These are phyloP conservation scores for Tiliacea aurago DNA, from an alignment of 2,888 invertebrate genomes.

Conservation along the genomic window DNA sequence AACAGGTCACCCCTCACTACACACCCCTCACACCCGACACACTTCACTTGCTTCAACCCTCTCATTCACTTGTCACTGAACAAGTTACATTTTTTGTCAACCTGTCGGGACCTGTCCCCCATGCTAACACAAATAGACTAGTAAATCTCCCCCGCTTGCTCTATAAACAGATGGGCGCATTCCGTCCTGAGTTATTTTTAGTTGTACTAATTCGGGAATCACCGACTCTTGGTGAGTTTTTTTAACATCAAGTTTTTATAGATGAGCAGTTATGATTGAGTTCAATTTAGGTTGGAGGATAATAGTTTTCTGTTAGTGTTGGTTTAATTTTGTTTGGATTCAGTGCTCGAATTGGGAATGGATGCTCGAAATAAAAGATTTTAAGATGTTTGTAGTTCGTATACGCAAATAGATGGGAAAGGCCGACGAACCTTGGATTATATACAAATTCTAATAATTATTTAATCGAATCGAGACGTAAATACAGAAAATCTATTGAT, in stretches of 20 bases:
- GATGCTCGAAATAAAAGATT: conserved; percentile 20
- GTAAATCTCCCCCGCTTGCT: conserved; percentile 83
- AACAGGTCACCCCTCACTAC: conserved; percentile 33
- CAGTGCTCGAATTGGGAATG: conserved; percentile 27
- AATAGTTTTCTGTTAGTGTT: conserved; percentile 35
- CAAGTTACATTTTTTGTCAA: conserved; percentile 74
- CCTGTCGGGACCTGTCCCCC: conserved; percentile 80
- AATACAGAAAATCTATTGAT: background rate
- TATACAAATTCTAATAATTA: conserved; percentile 18
- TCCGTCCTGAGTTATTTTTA: conserved; percentile 82
- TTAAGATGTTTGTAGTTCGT: conserved; percentile 6
- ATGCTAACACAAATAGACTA: conserved; percentile 75
- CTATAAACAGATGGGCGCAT: conserved; percentile 88
- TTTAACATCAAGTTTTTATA: conserved; percentile 60
- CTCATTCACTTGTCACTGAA: conserved; percentile 63
- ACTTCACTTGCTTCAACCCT: conserved; percentile 65
- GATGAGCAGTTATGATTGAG: conserved; percentile 50
- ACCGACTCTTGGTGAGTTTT: conserved; percentile 71
- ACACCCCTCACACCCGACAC: conserved; percentile 52
- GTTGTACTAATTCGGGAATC: conserved; percentile 84
- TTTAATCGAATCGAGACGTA: background rate
- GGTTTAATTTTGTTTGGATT: conserved; percentile 33
- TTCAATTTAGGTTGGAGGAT: conserved; percentile 43
- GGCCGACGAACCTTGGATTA: conserved; percentile 17
- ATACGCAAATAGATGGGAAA: conserved; percentile 15